Evolutionary conservation across 2,888 invertebrate genomes (phyloP).

Genomic region (Argyresthia goedartella): DNA sequence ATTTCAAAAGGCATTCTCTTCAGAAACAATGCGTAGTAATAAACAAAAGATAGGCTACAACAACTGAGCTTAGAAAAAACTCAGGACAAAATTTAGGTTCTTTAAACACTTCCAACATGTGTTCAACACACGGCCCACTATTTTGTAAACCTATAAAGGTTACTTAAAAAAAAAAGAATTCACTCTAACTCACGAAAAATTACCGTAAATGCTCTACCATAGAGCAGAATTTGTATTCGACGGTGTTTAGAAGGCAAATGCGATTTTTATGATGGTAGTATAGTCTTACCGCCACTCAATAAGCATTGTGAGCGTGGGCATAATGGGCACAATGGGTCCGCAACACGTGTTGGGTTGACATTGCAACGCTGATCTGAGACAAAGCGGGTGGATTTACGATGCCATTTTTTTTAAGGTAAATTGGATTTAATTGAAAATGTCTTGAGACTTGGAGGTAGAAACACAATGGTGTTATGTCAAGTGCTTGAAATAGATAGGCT

Average conservation of each 20-base stretch:
- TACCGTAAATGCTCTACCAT: not conserved
- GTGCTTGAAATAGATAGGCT: too few relatives aligned
- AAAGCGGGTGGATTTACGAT: not conserved
- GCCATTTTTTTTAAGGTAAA: too few relatives aligned
- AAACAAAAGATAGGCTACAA: not conserved
- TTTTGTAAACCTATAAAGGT: slow-evolving; percentile 26
- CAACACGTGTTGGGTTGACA: slow-evolving; percentile 4
- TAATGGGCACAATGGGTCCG: slow-evolving; percentile 9
- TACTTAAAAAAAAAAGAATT: slow-evolving; percentile 4
- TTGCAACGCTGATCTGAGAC: not conserved
- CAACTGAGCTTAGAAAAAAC: not conserved
- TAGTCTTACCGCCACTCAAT: slow-evolving; percentile 25
- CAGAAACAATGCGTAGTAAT: not conserved
- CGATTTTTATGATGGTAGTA: slow-evolving; percentile 22
- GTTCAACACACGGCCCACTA: slow-evolving; percentile 26
- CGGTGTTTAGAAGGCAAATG: slow-evolving; percentile 1
- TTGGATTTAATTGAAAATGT: too few relatives aligned
- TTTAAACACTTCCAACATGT: slow-evolving; percentile 24
- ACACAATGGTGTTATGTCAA: too few relatives aligned
- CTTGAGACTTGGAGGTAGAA: too few relatives aligned
- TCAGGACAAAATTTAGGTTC: not conserved
- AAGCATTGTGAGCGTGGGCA: slow-evolving; percentile 18
- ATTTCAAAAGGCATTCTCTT: not conserved
- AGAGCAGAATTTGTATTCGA: slow-evolving; percentile 10
- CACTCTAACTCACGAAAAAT: not conserved